Evolutionary conservation across 2,113 vertebrate species (phyloP).

Genomic region (Solenodon paradoxus): DNA sequence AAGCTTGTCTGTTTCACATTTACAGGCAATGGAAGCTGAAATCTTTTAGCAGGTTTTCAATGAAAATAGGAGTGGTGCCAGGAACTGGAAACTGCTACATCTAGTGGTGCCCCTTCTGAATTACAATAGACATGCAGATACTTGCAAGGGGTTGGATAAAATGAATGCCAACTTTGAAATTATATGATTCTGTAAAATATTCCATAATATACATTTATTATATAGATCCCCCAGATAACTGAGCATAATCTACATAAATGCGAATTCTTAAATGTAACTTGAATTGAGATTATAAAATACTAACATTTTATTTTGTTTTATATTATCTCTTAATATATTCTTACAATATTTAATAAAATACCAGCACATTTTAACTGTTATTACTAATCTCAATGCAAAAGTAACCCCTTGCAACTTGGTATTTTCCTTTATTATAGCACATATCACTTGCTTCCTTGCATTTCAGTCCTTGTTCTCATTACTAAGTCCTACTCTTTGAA

Average conservation of each 20-base stretch:
- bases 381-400: neutral
- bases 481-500: neutral
- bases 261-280: slow-evolving; percentile 13
- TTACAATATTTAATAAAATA: slow-evolving; percentile 9
- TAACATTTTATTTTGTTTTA: neutral
- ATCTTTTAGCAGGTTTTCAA: neutral
- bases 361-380: neutral
- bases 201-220: neutral
- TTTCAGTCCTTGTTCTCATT: neutral
- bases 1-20: slow-evolving; percentile 51
- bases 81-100: neutral
- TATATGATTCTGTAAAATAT: neutral
- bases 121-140: neutral
- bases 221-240: neutral
- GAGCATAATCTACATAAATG: neutral
- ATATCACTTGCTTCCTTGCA: neutral
- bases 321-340: neutral
- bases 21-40: slow-evolving; percentile 8
- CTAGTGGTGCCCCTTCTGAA: neutral
- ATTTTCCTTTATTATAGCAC: neutral
- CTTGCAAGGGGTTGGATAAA: neutral
- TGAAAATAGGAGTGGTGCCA: slow-evolving; percentile 6
- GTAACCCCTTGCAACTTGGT: neutral
- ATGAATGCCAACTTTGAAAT: neutral
- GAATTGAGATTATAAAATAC: neutral